Evolutionary conservation across 2,113 vertebrate genomes (phyloP).

Genomic region (Hippocampus guttulatus): DNA sequence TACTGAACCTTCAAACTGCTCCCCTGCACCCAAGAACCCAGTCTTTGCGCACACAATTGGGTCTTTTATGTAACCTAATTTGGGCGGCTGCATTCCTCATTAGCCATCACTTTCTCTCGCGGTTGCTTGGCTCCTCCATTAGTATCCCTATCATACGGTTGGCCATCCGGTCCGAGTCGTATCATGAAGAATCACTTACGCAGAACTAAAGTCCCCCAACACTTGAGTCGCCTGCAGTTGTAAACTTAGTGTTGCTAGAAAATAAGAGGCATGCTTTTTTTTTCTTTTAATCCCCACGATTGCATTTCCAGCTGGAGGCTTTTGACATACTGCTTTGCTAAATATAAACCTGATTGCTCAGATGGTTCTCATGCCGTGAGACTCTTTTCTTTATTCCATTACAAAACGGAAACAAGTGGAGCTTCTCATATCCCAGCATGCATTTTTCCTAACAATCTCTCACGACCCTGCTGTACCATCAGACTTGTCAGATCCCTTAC

Average conservation of each 20-base stretch:
- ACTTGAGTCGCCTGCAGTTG: background rate
- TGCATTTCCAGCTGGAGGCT: constrained; percentile 25
- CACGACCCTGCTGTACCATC: background rate
- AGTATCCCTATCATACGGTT: background rate
- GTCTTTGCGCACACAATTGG: constrained; percentile 53
- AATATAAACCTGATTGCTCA: constrained; percentile 42
- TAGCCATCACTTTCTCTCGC: constrained; percentile 39
- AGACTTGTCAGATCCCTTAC: constrained; percentile 9
- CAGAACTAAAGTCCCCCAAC: background rate
- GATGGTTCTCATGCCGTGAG: constrained; percentile 44
- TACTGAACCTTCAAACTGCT: constrained; percentile 10
- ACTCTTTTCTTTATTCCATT: background rate
- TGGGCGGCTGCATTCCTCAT: constrained; percentile 36
- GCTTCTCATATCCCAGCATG: background rate
- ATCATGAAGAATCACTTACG: background rate
- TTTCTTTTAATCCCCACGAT: constrained; percentile 12
- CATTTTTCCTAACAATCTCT: background rate
- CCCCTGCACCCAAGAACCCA: constrained; percentile 27
- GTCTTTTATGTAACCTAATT: constrained; percentile 54
- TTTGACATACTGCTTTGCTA: constrained; percentile 17
- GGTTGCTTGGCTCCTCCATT: constrained; percentile 2
- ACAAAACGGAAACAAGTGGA: constrained; percentile 9
- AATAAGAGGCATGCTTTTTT: background rate
- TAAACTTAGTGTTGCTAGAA: background rate
- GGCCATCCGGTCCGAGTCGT: background rate